phyloP scores from a whole-genome alignment of 2,113 vertebrate species.

The Epinephelus moara region DNA sequence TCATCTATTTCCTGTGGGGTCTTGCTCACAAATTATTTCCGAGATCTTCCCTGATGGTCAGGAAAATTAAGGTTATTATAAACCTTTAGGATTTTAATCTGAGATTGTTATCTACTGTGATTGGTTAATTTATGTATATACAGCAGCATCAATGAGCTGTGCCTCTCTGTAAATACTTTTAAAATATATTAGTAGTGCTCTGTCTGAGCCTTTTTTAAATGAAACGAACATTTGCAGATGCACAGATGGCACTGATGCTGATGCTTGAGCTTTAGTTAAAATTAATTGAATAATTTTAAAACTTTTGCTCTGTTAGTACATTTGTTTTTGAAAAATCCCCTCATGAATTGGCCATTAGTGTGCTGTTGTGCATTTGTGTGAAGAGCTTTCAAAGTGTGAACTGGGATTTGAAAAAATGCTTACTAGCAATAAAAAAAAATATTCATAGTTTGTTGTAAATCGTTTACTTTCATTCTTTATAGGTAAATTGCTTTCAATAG shows the following conservation, averaged over 20 bases:
- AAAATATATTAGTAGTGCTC: not conserved
- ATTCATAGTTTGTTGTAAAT: not conserved
- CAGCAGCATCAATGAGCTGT: not conserved
- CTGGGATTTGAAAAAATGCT: not conserved
- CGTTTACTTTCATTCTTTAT: not conserved
- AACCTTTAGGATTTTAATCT: not conserved
- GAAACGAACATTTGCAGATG: not conserved
- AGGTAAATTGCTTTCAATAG: not conserved
- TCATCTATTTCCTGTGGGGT: not conserved
- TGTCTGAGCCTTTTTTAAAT: not conserved
- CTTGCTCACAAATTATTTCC: not conserved
- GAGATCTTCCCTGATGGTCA: not conserved
- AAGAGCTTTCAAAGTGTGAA: not conserved
- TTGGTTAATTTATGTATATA: not conserved
- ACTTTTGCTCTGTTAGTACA: not conserved
- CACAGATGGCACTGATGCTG: not conserved
- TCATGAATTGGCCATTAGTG: not conserved
- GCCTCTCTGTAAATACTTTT: not conserved
- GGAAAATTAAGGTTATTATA: not conserved
- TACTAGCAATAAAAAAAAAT: not conserved
- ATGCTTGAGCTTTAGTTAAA: not conserved
- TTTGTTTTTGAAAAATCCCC: not conserved
- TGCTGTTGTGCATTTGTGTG: not conserved
- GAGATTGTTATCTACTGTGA: not conserved
- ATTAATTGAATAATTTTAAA: constrained; percentile 4